phyloP scores from a whole-genome alignment of 2,113 vertebrate genomes.

The Petrocephalus zakoni region DNA sequence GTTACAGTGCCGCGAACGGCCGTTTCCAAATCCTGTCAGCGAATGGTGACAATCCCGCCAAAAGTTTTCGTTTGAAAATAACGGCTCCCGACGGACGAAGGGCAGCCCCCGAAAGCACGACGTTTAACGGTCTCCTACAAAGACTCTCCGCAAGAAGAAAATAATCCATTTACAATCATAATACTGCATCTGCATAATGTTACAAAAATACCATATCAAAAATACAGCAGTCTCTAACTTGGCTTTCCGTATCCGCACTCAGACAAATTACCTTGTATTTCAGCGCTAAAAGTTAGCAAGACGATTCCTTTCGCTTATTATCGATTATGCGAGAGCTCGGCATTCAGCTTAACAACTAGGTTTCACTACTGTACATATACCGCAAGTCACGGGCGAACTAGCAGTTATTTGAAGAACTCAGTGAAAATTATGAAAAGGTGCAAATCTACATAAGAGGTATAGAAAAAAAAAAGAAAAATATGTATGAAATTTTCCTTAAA shows the following conservation, averaged over 20 bases:
- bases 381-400: background rate
- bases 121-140: slow-evolving; percentile 12
- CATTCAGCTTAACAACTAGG: slow-evolving; percentile 17
- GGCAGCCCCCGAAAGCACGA: slow-evolving; percentile 11
- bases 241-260: background rate
- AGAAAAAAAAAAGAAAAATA: slow-evolving; percentile 3
- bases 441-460: slow-evolving; percentile 38
- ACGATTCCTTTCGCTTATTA: background rate
- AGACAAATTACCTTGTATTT: slow-evolving; percentile 2
- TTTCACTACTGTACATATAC: slow-evolving; percentile 32
- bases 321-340: background rate
- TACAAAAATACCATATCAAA: slow-evolving; percentile 36
- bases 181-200: slow-evolving; percentile 39
- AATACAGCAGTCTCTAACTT: slow-evolving; percentile 22
- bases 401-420: slow-evolving; percentile 24
- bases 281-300: background rate
- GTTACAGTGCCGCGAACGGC: slow-evolving; percentile 2
- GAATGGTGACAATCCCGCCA: slow-evolving; percentile 4
- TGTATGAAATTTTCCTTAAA: slow-evolving; percentile 11
- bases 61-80: background rate
- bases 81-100: background rate
- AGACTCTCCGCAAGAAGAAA: slow-evolving; percentile 32
- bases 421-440: slow-evolving; percentile 35
- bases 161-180: slow-evolving; percentile 26
- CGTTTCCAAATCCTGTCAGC: background rate